A percentile compares a stretch with the other conserved stretches of the same genome.
Conservation (phyloP, 2,113 vertebrate species). For the Scatophagus argus region DNA sequence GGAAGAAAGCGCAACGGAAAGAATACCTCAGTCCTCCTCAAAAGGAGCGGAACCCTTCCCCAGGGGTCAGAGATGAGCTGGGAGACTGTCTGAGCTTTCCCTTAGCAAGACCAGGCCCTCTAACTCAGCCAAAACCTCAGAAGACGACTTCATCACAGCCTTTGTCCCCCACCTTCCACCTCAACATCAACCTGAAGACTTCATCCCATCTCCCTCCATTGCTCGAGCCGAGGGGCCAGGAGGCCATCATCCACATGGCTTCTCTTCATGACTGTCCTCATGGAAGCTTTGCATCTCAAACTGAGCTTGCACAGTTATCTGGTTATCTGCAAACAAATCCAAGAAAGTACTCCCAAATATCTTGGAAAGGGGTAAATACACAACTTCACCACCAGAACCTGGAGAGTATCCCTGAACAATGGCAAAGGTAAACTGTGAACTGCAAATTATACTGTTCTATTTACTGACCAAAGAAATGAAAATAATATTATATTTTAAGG, state of each 20-base stretch:
- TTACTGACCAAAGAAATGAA: not conserved
- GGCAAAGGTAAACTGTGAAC: constrained; percentile 46
- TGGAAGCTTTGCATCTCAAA: constrained; percentile 8
- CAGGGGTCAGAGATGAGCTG: constrained; percentile 7
- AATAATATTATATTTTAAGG: not conserved
- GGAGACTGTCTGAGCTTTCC: constrained; percentile 28
- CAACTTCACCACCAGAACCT: not conserved
- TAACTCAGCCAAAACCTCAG: constrained; percentile 2
- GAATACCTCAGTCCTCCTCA: constrained; percentile 9
- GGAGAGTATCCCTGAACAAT: constrained; percentile 27
- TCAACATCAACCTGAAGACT: constrained; percentile 53
- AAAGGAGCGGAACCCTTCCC: constrained; percentile 9
- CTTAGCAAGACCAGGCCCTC: not conserved
- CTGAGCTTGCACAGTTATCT: not conserved
- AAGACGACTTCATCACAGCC: constrained; percentile 20
- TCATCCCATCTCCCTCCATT: constrained; percentile 33
- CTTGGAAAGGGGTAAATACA: not conserved
- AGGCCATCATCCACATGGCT: constrained; percentile 18
- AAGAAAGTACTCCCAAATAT: not conserved
- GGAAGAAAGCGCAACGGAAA: constrained; percentile 49
- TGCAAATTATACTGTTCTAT: too few relatives aligned
- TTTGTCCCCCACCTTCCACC: constrained; percentile 40
- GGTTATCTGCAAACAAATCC: constrained; percentile 3
- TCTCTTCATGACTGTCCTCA: constrained; percentile 28
- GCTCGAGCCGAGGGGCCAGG: constrained; percentile 40